These are phyloP conservation scores for Malacoraja senta DNA, from an alignment of 2,797 vertebrate genomes.

Conservation along the genomic window DNA sequence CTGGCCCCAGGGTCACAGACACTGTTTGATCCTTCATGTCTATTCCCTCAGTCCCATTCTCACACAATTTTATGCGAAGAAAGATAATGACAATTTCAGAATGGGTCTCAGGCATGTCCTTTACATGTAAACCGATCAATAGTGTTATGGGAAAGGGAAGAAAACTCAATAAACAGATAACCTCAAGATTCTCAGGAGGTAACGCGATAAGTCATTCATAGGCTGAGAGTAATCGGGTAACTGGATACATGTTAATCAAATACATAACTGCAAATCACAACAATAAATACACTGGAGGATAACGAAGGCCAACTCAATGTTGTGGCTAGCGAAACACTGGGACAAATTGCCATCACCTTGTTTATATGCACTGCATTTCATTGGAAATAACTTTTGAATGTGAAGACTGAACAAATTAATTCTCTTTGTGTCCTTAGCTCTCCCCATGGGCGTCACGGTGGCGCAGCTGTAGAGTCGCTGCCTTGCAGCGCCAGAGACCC, in stretches of 20 bases:
- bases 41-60: too few relatives aligned
- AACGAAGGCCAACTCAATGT: neutral
- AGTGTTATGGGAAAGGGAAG: neutral
- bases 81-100: neutral
- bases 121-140: neutral
- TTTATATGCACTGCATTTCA: too few relatives aligned
- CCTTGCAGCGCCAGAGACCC: too few relatives aligned
- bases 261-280: neutral
- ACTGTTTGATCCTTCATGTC: too few relatives aligned
- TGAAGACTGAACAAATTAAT: too few relatives aligned
- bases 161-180: neutral
- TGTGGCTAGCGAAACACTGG: neutral
- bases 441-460: too few relatives aligned
- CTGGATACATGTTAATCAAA: neutral
- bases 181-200: neutral
- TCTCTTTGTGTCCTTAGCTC: too few relatives aligned
- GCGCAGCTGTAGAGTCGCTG: too few relatives aligned
- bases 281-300: neutral
- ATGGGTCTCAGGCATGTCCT: neutral
- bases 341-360: too few relatives aligned
- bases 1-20: too few relatives aligned
- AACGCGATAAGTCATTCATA: neutral
- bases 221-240: neutral
- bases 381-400: too few relatives aligned
- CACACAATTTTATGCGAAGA: neutral